Base-by-base conservation (phyloP, 2,113 vertebrate genomes). In the Rhipidura dahli region DNA sequence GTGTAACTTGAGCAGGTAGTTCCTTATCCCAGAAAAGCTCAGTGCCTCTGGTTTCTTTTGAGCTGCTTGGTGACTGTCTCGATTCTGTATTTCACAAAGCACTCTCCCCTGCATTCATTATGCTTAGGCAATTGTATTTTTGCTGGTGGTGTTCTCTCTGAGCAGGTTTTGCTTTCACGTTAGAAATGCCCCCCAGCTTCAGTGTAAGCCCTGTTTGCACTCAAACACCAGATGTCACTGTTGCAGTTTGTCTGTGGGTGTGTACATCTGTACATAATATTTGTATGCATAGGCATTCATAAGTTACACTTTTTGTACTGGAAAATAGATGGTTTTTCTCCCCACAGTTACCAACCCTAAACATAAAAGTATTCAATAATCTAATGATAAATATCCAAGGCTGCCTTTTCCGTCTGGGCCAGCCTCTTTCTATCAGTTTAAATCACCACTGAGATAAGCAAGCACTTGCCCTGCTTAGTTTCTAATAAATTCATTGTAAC, bases 201-300 rank as follows among this genome's bases (percentile, higher is more conserved):
- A 7, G 2, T 31, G 57, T 59, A 60, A 54, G 51, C 47, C 49
- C 13, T 17, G 39, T 56, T 75, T 61, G n/a, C 56, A 51, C 73
- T 94, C 82, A 26, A 86, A 93, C 97, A 77, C 97, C 97, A 98
- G 97, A 76, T 97, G 98, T 97, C 98, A 97, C 86, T 98, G 72
- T 98, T 97, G 96, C 44, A 42, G 68, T 72, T 96, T 54, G 21
- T 63, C 45, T 63, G 4, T 6, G 21, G 22, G 42, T 39, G 13
- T 49, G 44, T 75, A 5, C 12, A 3, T 22, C 2, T 22, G 13
- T 8, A 3, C 13, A 9, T 23, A 18, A 2, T 9, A 14, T 21
- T 10, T 40, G 13, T 72, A 9, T 65, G 5, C 40, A 1, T 31
- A 21, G 60, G 15, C 27, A 8, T 66, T 57, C 47, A 5, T 15